phyloP scores from a whole-genome alignment of 2,797 vertebrate genomes.

The Geotrypetes seraphini region DNA sequence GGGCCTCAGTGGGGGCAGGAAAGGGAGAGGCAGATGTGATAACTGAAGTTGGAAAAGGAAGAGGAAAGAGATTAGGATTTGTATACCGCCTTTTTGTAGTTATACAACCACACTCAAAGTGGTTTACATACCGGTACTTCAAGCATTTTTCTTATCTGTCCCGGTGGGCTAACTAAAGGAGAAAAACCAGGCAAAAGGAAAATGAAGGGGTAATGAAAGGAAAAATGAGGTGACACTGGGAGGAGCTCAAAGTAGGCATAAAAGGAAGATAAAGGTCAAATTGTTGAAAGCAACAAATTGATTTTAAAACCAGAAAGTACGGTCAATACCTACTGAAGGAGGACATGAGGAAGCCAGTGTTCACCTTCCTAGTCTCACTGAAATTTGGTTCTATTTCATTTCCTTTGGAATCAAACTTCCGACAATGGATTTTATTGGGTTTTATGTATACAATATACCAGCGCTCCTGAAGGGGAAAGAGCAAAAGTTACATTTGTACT shows the following conservation, averaged over 20 bases:
- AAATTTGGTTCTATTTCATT: slow-evolving; percentile 80
- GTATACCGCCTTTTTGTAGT: no score
- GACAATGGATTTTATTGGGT: slow-evolving; percentile 58
- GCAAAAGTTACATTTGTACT: no score
- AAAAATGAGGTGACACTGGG: no score
- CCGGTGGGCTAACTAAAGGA: no score
- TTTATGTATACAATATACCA: slow-evolving; percentile 68
- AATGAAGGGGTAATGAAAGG: no score
- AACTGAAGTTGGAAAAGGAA: background rate
- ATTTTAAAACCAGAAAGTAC: background rate
- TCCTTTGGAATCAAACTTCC: slow-evolving; percentile 66
- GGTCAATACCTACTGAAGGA: slow-evolving; percentile 75
- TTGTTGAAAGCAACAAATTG: no score
- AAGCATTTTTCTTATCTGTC: no score
- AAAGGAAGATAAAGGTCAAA: background rate
- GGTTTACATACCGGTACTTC: no score
- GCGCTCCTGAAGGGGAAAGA: slow-evolving; percentile 48
- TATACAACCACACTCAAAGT: no score
- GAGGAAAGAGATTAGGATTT: no score
- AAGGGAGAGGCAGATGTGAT: background rate
- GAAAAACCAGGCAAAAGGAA: no score
- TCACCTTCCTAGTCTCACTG: slow-evolving; percentile 71
- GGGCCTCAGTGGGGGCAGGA: background rate
- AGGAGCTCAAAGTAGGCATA: background rate
- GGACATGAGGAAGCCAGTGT: slow-evolving; percentile 78